phyloP scores from a whole-genome alignment of 2,113 vertebrate species.

The Panthera tigris region DNA sequence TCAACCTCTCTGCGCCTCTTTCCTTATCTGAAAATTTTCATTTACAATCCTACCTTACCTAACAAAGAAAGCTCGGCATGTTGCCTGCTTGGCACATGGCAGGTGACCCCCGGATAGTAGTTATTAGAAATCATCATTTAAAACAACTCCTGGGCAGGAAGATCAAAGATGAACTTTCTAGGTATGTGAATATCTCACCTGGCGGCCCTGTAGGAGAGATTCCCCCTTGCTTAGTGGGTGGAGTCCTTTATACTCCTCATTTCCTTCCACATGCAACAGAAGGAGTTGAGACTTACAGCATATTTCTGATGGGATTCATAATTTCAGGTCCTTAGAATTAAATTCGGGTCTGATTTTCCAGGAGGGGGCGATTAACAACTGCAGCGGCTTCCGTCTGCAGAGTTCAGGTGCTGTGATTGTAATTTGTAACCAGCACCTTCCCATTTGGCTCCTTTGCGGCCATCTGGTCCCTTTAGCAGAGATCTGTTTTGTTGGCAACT shows the following conservation, averaged over 20 bases:
- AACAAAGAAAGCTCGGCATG: background rate
- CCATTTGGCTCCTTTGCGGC: conserved; percentile 43
- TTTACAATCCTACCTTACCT: background rate
- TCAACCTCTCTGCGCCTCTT: background rate
- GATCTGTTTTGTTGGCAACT: conserved; percentile 49
- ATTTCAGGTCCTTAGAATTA: conserved; percentile 25
- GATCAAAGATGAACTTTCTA: background rate
- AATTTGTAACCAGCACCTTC: conserved; percentile 58
- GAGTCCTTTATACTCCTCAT: background rate
- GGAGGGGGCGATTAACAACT: background rate
- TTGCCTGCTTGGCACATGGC: background rate
- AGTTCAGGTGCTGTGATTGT: conserved; percentile 12
- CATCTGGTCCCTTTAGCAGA: conserved; percentile 57
- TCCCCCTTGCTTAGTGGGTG: too few relatives aligned
- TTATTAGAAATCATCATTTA: background rate
- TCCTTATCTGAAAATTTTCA: background rate
- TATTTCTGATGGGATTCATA: conserved; percentile 41
- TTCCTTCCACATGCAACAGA: background rate
- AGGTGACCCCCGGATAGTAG: background rate
- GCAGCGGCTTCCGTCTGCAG: background rate
- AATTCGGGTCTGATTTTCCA: conserved; percentile 50
- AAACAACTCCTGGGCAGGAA: background rate
- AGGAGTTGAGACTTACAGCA: background rate
- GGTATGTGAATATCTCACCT: background rate
- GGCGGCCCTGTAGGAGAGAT: background rate